Evolutionary conservation across 2,113 vertebrate genomes (phyloP).

Genomic region (Macrotus californicus): DNA sequence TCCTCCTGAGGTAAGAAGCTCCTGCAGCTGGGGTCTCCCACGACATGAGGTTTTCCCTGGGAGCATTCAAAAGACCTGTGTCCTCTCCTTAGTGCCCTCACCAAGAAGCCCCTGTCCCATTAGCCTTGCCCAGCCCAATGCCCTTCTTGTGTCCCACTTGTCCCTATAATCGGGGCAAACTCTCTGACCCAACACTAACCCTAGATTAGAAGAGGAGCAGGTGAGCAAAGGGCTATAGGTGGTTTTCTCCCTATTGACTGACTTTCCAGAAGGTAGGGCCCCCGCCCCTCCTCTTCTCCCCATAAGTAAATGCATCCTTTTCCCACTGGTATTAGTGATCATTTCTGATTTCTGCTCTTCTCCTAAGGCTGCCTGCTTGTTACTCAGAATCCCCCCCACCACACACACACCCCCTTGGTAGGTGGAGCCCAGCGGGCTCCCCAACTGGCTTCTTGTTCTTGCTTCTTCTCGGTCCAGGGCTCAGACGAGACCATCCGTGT

Average conservation of each 20-base stretch:
- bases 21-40: background rate
- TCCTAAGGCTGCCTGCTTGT: background rate
- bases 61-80: background rate
- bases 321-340: accelerated
- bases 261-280: background rate
- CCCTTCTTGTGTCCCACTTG: background rate
- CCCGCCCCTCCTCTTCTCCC: no score
- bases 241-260: background rate
- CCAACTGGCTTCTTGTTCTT: background rate
- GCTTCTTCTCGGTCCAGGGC: conserved; percentile 80
- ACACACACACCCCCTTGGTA: accelerated
- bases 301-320: accelerated
- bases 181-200: background rate
- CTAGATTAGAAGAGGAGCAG: background rate
- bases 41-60: background rate
- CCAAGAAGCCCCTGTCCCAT: background rate
- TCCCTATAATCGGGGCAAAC: background rate
- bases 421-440: accelerated
- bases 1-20: conserved; percentile 89
- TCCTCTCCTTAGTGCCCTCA: accelerated
- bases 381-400: background rate
- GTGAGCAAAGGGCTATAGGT: background rate
- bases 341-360: background rate
- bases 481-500: conserved; percentile 97
- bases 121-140: background rate